These are phyloP conservation scores for Mobula hypostoma DNA, from an alignment of 2,113 vertebrate genomes.

Conservation along the genomic window DNA sequence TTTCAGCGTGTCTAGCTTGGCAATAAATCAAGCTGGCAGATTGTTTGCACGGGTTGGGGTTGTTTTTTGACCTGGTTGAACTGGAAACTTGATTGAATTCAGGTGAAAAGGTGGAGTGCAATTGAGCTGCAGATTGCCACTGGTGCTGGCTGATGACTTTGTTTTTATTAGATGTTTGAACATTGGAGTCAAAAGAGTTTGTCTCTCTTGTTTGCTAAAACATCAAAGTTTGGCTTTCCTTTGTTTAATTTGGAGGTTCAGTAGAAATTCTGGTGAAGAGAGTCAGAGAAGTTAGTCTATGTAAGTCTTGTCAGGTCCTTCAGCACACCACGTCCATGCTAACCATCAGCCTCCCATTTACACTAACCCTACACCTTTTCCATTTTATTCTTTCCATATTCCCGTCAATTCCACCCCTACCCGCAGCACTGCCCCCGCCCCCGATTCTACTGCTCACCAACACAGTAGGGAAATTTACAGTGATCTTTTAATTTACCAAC, in stretches of 20 bases:
- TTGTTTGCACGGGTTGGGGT: background rate
- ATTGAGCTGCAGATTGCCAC: background rate
- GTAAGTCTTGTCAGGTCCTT: no score
- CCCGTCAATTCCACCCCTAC: no score
- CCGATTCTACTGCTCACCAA: no score
- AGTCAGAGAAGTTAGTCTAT: background rate
- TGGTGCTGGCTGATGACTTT: background rate
- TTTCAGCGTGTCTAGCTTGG: background rate
- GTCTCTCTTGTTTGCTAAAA: background rate
- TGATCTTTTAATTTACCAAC: no score
- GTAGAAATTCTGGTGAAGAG: background rate
- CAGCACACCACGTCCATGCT: no score
- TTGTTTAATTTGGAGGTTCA: background rate
- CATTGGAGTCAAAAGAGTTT: background rate
- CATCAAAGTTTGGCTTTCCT: background rate
- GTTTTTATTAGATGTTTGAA: background rate
- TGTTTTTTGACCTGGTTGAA: no score
- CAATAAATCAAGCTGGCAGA: background rate
- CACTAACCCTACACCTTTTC: no score
- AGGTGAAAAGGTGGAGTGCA: background rate
- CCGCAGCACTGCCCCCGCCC: no score
- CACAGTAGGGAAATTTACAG: no score
- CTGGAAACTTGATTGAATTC: conserved; percentile 1
- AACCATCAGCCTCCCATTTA: no score
- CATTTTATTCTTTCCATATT: no score